Percentiles rank a stretch among this genome's conserved stretches.
phyloP scores from a whole-genome alignment of 2,113 vertebrate genomes.

The Rousettus leschenaultii region DNA sequence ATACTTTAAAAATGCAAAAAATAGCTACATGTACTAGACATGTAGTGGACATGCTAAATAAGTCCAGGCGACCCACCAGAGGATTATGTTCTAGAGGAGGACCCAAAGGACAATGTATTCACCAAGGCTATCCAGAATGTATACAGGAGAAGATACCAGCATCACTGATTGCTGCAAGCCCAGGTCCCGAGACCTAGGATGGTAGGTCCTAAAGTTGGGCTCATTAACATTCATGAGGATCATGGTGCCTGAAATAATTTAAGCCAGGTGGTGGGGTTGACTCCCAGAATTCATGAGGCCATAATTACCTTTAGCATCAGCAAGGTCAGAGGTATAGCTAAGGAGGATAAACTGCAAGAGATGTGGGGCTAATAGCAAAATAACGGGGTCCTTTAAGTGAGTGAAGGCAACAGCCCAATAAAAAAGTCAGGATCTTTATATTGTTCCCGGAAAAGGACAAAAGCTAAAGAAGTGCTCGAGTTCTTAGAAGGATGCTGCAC shows the following conservation, averaged over 20 bases:
- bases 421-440: not conserved
- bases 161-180: not conserved
- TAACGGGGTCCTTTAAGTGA: not conserved
- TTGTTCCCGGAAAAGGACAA: not conserved
- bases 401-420: not conserved
- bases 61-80: not conserved
- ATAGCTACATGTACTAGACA: not conserved
- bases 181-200: not conserved
- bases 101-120: not conserved
- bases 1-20: not conserved
- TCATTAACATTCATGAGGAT: not conserved
- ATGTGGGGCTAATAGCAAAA: not conserved
- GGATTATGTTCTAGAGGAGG: not conserved
- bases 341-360: not conserved
- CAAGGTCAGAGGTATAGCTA: not conserved
- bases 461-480: not conserved
- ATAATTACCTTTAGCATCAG: not conserved
- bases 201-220: not conserved
- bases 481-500: not conserved
- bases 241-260: not conserved
- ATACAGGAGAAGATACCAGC: not conserved
- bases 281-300: not conserved
- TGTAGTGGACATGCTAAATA: not conserved
- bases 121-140: not conserved
- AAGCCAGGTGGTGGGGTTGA: not conserved